Base-by-base conservation (phyloP, 2,797 vertebrate species). In the Adrianichthys oophorus region DNA sequence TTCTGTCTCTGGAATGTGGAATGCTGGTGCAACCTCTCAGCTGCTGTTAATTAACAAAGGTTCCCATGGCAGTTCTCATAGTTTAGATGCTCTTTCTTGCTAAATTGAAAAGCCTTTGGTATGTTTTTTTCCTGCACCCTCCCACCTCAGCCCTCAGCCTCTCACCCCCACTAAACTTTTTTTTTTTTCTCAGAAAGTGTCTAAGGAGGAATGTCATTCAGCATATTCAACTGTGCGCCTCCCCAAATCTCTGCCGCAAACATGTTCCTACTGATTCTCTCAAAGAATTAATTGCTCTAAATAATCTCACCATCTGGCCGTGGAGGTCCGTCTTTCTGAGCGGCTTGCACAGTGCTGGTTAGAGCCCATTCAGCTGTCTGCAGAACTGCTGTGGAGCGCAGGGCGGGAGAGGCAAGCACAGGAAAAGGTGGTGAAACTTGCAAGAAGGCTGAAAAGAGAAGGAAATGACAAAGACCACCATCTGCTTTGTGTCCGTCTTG, bases 251-350 rank as follows among this genome's bases (percentile, higher is more conserved):
- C 91, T 90, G 92, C 93, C 87, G 92, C 92, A 93, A 95, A 92
- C 94, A 94, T 93, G 93, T 96, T 95, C 95, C 94, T 92, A 95
- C 93, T 94, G 94, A 95, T 95, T 95, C 93, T 94, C 93, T 96
- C 93, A 95, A 95, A 94, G 94, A 97, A 97, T 96, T 96, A 96
- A 97, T 96, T 96, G 95, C 94, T 96, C 92, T 93, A 95, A 97
- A 96, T 96, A 97, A 97, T 96, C 95, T 95, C 94, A 93, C 94
- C 96, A 98, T 98, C 96, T 98, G 96, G 95, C 95, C 92, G 92
- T 85, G 90, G 93, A 92, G 94, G 94, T 95, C 94, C 92, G 91
- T 95, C 94, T 94, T 95, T 94, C 85, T 29, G 92, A 92, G 94
- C 93, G 92, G 94, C 93, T 94, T 91, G 93, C 93, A 93, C 92